Evolutionary conservation across 1,140 invertebrate genomes (phyloP).

Genomic region (Drosophila seguyi): DNA sequence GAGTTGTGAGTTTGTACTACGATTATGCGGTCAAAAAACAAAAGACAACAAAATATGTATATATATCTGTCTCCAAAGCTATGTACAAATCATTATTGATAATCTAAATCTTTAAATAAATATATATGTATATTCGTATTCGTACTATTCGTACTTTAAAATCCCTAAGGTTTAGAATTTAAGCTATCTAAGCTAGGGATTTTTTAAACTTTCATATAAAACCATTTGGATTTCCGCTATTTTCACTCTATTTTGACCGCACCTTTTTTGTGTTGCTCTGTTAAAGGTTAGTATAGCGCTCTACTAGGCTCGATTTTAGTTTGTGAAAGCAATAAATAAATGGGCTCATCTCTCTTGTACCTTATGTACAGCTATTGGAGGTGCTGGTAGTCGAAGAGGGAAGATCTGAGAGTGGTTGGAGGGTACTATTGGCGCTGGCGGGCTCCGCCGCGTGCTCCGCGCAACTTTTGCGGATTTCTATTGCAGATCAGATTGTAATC

Average conservation of each 20-base stretch:
- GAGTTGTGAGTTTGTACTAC: constrained; percentile 1
- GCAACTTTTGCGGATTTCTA: constrained; percentile 85
- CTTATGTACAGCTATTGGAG: constrained; percentile 77
- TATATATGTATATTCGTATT: no score
- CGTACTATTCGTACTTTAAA: no score
- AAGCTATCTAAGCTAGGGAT: not conserved
- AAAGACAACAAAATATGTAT: not conserved
- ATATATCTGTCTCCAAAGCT: not conserved
- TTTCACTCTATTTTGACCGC: constrained; percentile 23
- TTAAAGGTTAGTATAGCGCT: constrained; percentile 57
- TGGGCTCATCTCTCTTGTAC: constrained; percentile 59
- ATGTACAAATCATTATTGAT: not conserved
- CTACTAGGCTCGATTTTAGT: constrained; percentile 38
- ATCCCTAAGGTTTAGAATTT: not conserved
- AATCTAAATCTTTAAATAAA: not conserved
- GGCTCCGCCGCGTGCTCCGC: constrained; percentile 74
- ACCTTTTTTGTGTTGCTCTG: constrained; percentile 3
- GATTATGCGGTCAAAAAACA: constrained; percentile 8
- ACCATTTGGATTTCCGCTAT: not conserved
- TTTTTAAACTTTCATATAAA: not conserved
- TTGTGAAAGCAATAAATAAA: constrained; percentile 20
- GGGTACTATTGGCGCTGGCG: constrained; percentile 78
- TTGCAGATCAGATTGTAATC: constrained; percentile 58
- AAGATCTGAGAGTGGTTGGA: constrained; percentile 47
- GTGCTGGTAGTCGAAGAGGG: constrained; percentile 60